Evolutionary conservation across 2,888 invertebrate species (phyloP), one percentile per base, ranked within the genome.

Genomic region (Phalera bucephala): DNA sequence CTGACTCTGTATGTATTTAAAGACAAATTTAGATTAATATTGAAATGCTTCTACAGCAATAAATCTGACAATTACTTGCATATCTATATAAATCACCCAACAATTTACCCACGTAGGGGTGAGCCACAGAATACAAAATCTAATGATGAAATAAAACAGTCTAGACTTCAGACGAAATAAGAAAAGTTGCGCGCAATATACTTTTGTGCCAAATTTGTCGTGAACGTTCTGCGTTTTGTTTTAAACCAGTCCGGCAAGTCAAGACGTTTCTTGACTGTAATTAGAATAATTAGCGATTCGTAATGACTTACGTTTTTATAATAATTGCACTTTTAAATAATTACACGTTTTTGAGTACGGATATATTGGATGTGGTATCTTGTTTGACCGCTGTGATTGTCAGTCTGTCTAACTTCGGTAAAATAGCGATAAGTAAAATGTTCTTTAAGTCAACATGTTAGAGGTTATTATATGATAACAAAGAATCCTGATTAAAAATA

Each of bases 271-370:
- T 37, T 21, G 17, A 19, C 35, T 48, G 33, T 21, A 48, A 43
- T 53, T 32, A 50, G 35, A 31, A 33, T 53, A 53, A 49, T 53
- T 53, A 49, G 49, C 25, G 34, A 35, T 14, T 25, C 12, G 14
- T 43, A 49, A 49, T 50, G 43, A 38, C 23, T 31, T 14, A 28
- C 14, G 25, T 31, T 17, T 37, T 35, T 33, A 12, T 21, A 6
- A 21, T 21, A 21, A 21, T 21, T 21, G 21, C 22, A 22, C 22
- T 10, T n/a, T n/a, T n/a, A n/a, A n/a, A n/a, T n/a, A n/a, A n/a
- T n/a, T n/a, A n/a, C n/a, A n/a, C n/a, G n/a, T n/a, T n/a, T n/a
- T n/a, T n/a, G n/a, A n/a, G n/a, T n/a, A n/a, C n/a, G n/a, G n/a
- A n/a, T n/a, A n/a, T n/a, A n/a, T n/a, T n/a, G n/a, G n/a, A n/a